Conservation (phyloP, 2,113 vertebrate species). For the Corydoras sp. region DNA sequence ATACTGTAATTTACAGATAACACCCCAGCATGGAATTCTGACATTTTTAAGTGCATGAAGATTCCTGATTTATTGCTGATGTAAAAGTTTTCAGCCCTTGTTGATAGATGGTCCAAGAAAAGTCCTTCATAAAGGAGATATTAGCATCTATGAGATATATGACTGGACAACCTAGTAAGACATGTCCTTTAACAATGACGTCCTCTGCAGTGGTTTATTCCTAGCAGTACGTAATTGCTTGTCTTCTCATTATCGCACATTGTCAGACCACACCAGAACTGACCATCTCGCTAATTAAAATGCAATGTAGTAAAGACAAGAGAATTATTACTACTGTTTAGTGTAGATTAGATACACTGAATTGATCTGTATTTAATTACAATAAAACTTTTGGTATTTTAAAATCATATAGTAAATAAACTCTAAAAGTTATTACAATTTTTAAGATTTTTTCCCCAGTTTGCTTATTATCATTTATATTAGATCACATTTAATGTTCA, state of each 20-base stretch:
- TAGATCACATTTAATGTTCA: too few species aligned
- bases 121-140: slow-evolving; percentile 31
- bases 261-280: background rate
- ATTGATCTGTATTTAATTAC: too few species aligned
- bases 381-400: too few species aligned
- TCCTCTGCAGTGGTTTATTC: background rate
- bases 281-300: background rate
- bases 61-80: slow-evolving; percentile 62
- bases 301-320: too few species aligned
- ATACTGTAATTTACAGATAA: too few species aligned
- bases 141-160: slow-evolving; percentile 36
- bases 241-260: background rate
- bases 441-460: too few species aligned
- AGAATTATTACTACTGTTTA: too few species aligned
- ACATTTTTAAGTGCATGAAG: background rate
- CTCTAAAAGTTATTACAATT: too few species aligned
- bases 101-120: slow-evolving; percentile 37
- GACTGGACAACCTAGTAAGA: slow-evolving; percentile 23
- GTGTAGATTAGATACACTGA: too few species aligned
- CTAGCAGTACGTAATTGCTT: background rate
- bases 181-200: slow-evolving; percentile 28
- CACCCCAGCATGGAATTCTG: background rate
- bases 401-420: too few species aligned
- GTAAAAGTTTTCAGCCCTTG: slow-evolving; percentile 44
- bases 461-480: too few species aligned